Percentiles rank a stretch among this genome's conserved stretches.
Evolutionary conservation across 53 echinoderm and acorn worm species (phyloP).

Genomic region (Temnopleurus reevesii): DNA sequence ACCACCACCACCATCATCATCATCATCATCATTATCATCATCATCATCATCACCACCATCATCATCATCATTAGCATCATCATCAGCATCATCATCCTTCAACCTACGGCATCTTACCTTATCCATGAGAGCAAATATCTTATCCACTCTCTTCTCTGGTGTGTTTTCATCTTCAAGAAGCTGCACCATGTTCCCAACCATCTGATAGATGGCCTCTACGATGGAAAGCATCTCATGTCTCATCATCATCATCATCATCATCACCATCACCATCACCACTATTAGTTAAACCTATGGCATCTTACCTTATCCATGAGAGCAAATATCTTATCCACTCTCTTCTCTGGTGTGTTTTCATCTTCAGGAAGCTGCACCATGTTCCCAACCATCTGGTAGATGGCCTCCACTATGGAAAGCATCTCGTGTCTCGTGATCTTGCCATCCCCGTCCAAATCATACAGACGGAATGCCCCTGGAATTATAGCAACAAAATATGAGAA

Average conservation of each 20-base stretch:
- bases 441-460: conserved; percentile 93
- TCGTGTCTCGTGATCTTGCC: conserved; percentile 89
- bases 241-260: conserved; percentile 87
- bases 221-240: conserved; percentile 87
- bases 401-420: conserved; percentile 94
- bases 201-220: conserved; percentile 93
- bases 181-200: conserved; percentile 96
- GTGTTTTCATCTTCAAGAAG: conserved; percentile 97
- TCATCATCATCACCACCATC: no score
- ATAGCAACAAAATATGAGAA: no score
- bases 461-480: conserved; percentile 90
- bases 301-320: conserved; percentile 96
- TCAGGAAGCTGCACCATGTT: conserved; percentile 93
- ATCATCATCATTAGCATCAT: not conserved
- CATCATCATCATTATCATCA: no score
- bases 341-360: conserved; percentile 98
- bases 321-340: conserved; percentile 96
- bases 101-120: conserved; percentile 66
- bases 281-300: no score
- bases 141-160: conserved; percentile 95
- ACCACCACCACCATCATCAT: no score
- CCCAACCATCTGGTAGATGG: conserved; percentile 98
- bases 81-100: not conserved
- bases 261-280: conserved; percentile 16
- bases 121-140: conserved; percentile 96